Evolutionary conservation across 2,888 invertebrate species (phyloP), one percentile per base, ranked within the genome.

Genomic region (Beris morrisii): DNA sequence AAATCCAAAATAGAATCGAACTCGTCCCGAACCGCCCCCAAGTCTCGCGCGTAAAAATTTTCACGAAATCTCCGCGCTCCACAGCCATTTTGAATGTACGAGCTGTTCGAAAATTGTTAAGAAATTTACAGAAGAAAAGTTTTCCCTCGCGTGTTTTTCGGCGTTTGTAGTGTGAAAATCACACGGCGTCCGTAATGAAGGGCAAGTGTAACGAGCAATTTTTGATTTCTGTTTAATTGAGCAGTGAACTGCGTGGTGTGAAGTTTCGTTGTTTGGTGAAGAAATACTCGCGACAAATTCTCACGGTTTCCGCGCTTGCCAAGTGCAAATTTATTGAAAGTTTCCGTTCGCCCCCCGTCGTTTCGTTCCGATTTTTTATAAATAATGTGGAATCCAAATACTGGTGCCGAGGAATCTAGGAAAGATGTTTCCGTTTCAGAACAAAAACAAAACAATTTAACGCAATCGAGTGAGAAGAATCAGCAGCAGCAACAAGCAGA

Each of bases 351-450:
- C 15, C 9, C 15, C 22, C 50, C 7, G 9, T 4, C 22, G 50
- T 30, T 30, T 30, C 31, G 12, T 53, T 11, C 22, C 38, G 52
- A 57, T 31, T 58, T 22, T 22, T 22, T 22, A 22, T 22, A 65
- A 66, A 68, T 66, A 22, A 68, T 68, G 68, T 68, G 66, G 68
- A 66, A 66, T 66, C 66, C 57, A 64, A 68, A 64, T 58, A 66
- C 66, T 52, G 54, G 31, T 58, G 58, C 66, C 44, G 64, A 64
- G 46, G 66, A 66, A 64, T 66, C 66, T 28, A 61, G 66, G 59
- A 68, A 64, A 64, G 58, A 66, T 68, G 64, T 64, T 65, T 66
- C 68, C 66, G 28, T 66, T 59, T 44, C 66, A 53, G 64, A 68
- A 13, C 22, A 22, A 22, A 55, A 38, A 48, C 31, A 48, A 30